phyloP scores from a whole-genome alignment of 2,888 invertebrate genomes.

The Lottia gigantea region DNA sequence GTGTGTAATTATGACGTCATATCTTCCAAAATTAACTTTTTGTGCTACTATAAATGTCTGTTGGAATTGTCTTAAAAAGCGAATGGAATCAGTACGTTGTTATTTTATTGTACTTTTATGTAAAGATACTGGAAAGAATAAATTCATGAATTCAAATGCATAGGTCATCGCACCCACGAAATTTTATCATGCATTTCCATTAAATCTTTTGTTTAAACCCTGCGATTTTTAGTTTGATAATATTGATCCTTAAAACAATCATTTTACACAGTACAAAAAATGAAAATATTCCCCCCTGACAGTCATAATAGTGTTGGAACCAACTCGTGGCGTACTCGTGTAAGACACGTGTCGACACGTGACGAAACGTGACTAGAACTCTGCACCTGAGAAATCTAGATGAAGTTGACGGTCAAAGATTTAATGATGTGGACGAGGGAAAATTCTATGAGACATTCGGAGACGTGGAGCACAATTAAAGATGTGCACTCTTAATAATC shows the following conservation, averaged over 20 bases:
- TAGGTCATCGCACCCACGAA: too few species aligned
- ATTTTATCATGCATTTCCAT: too few species aligned
- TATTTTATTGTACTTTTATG: too few species aligned
- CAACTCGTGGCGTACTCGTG: conserved; percentile 18
- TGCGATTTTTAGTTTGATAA: background rate
- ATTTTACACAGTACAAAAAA: background rate
- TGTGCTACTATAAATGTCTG: too few species aligned
- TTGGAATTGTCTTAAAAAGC: too few species aligned
- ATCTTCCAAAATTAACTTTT: too few species aligned
- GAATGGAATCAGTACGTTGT: too few species aligned
- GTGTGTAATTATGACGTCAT: too few species aligned
- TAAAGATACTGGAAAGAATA: too few species aligned
- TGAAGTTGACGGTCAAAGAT: conserved; percentile 20
- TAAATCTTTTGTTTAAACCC: background rate
- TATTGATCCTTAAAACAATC: background rate
- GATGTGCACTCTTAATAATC: background rate
- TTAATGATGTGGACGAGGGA: conserved; percentile 21
- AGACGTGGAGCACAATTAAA: background rate
- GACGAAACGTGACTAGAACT: conserved; percentile 17
- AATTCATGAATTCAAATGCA: too few species aligned
- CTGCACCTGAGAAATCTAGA: conserved; percentile 26
- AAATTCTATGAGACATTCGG: background rate
- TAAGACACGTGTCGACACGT: conserved; percentile 12
- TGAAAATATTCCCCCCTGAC: too few species aligned
- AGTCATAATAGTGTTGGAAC: conserved; percentile 6